phyloP scores from a whole-genome alignment of 2,797 vertebrate species.

The Taeniopygia guttata region DNA sequence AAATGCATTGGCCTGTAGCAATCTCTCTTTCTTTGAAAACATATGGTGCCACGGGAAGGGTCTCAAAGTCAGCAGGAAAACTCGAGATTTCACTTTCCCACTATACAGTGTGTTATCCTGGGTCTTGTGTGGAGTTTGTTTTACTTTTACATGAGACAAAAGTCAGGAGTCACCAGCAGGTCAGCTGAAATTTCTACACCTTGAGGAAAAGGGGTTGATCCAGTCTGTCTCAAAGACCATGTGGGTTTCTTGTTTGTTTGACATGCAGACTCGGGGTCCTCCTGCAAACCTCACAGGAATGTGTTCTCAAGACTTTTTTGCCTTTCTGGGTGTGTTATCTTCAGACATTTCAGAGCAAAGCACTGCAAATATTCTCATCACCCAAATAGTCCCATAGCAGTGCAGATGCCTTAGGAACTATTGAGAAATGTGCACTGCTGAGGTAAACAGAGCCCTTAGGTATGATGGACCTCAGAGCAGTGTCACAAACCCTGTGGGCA shows the following conservation, averaged over 20 bases:
- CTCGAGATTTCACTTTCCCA: neutral
- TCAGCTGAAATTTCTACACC: neutral
- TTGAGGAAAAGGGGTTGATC: neutral
- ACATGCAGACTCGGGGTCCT: neutral
- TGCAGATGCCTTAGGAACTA: neutral
- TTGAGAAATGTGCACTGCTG: neutral
- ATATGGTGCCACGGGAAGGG: neutral
- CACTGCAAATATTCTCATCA: neutral
- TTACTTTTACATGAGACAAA: neutral
- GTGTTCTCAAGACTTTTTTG: neutral
- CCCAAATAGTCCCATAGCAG: neutral
- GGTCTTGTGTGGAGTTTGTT: neutral
- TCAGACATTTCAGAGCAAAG: neutral
- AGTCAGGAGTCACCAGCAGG: neutral
- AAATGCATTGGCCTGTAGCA: neutral
- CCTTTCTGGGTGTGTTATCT: neutral
- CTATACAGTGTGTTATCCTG: accelerated
- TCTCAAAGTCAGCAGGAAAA: neutral
- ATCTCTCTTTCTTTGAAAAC: neutral
- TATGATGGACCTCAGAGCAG: neutral
- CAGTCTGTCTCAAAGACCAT: accelerated
- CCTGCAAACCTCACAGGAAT: neutral
- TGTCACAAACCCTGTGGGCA: neutral
- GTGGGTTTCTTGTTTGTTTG: neutral
- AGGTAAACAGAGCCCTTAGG: neutral